phyloP scores from a whole-genome alignment of 1,140 invertebrate species.

The Euglossa dilemma region DNA sequence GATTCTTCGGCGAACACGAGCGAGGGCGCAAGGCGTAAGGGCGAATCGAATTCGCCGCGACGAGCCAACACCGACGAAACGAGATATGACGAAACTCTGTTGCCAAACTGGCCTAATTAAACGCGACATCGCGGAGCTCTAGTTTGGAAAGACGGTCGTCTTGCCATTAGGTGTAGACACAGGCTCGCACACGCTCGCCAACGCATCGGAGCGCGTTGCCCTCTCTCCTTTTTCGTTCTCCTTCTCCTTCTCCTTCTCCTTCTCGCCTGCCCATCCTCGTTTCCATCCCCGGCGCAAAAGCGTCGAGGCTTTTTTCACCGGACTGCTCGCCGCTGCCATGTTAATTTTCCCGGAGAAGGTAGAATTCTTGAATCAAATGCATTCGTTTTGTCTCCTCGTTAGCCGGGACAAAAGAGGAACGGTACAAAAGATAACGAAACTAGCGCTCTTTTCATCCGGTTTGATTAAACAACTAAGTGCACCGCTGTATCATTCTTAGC shows the following conservation, averaged over 20 bases:
- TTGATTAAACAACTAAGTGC: slow-evolving; percentile 52
- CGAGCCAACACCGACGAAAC: slow-evolving; percentile 39
- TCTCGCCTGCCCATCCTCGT: background rate
- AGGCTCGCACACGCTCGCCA: background rate
- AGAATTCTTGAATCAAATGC: slow-evolving; percentile 46
- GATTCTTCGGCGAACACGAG: background rate
- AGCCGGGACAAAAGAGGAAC: slow-evolving; percentile 33
- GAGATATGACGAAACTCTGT: slow-evolving; percentile 41
- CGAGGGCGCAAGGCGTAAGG: background rate
- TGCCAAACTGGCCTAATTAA: slow-evolving; percentile 49
- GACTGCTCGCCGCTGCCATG: slow-evolving; percentile 12
- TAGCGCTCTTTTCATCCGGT: slow-evolving; percentile 50
- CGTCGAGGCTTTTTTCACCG: background rate
- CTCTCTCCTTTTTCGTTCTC: background rate
- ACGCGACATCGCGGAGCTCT: background rate
- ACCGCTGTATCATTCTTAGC: slow-evolving; percentile 27
- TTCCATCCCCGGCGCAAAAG: too few species aligned
- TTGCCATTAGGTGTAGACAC: background rate
- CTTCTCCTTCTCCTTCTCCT: background rate
- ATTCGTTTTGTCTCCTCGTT: slow-evolving; percentile 50
- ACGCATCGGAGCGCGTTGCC: background rate
- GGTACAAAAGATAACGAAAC: slow-evolving; percentile 51
- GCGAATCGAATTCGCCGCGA: slow-evolving; percentile 8
- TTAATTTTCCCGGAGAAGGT: slow-evolving; percentile 32
- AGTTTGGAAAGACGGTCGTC: slow-evolving; percentile 26